Conservation (phyloP, 1,140 invertebrate genomes). For the Palaemon carinicauda region DNA sequence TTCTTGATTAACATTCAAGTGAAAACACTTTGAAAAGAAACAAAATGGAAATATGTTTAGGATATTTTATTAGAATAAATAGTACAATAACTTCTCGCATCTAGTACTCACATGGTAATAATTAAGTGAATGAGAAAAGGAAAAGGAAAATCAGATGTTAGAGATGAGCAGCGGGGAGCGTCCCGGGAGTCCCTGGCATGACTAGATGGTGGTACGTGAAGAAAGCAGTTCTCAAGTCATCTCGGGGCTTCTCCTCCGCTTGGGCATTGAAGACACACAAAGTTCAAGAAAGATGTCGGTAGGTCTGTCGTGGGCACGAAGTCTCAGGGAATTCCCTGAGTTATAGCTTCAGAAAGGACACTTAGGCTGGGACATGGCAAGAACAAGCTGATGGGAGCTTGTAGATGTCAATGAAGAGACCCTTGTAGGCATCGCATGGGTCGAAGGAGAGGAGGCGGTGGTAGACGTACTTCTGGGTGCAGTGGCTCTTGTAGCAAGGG, state of each 20-base stretch:
- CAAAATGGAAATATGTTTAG: no score
- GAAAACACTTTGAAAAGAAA: no score
- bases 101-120: not conserved
- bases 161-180: not conserved
- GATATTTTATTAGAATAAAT: no score
- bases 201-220: not conserved
- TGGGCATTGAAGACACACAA: not conserved
- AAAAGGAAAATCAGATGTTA: not conserved
- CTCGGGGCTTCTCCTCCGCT: not conserved
- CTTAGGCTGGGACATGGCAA: constrained; percentile 53
- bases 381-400: constrained; percentile 60
- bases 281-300: not conserved
- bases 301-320: not conserved
- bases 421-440: constrained; percentile 60
- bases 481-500: constrained; percentile 59
- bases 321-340: not conserved
- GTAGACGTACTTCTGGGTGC: constrained; percentile 60
- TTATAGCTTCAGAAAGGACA: no score
- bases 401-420: constrained; percentile 61
- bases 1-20: no score
- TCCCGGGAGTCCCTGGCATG: not conserved
- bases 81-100: not conserved
- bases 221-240: not conserved
- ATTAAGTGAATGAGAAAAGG: no score
- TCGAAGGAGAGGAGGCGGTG: constrained; percentile 60